phyloP scores from a whole-genome alignment of 2,888 invertebrate genomes.

The Tromatobia lineatoria region DNA sequence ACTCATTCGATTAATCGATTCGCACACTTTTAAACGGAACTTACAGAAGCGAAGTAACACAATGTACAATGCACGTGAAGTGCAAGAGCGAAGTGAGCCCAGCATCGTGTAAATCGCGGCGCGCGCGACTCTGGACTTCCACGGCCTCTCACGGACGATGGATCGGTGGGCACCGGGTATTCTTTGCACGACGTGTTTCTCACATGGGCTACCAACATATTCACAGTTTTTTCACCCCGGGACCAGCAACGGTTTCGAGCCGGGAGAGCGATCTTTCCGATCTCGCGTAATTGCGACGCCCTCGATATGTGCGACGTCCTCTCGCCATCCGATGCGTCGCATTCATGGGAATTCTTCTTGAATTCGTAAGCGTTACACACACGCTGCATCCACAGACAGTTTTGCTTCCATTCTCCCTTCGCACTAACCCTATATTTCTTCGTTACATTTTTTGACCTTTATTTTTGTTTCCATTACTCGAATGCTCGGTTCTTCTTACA shows the following conservation, averaged over 20 bases:
- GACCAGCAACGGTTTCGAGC: conserved; percentile 42
- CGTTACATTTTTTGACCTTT: conserved; percentile 4
- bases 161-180: conserved; percentile 54
- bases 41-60: background rate
- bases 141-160: conserved; percentile 36
- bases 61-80: background rate
- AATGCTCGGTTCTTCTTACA: conserved; percentile 17
- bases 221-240: conserved; percentile 17
- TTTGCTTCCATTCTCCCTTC: conserved; percentile 33
- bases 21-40: background rate
- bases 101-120: conserved; percentile 7
- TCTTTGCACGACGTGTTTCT: conserved; percentile 25
- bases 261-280: conserved; percentile 39
- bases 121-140: conserved; percentile 15
- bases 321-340: conserved; percentile 7
- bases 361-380: conserved; percentile 28
- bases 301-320: conserved; percentile 39
- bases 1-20: background rate
- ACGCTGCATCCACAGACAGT: background rate
- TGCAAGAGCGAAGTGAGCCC: conserved; percentile 3
- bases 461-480: conserved; percentile 59
- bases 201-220: conserved; percentile 12
- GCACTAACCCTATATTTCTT: conserved; percentile 26
- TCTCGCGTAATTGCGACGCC: conserved; percentile 40
- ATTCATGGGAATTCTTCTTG: conserved; percentile 38